A percentile compares a stretch with the other conserved stretches of the same genome.
phyloP scores from a whole-genome alignment of 2,113 vertebrate genomes.

The Paraplagusia blochii region DNA sequence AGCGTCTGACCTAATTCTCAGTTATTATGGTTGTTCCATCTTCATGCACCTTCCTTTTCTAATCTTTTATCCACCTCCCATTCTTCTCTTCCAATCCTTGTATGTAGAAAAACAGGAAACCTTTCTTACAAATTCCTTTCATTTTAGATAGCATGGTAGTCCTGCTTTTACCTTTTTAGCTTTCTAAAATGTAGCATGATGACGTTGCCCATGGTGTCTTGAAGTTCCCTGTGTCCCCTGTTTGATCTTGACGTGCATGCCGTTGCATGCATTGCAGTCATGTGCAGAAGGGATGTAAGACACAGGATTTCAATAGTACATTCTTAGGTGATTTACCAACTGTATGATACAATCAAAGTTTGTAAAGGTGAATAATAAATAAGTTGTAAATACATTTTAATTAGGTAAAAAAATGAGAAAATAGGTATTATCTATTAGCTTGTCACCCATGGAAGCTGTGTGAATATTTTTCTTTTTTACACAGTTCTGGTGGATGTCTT shows the following conservation, averaged over 20 bases:
- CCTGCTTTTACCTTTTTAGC: slow-evolving; percentile 47
- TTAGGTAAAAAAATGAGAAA: neutral
- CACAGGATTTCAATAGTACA: neutral
- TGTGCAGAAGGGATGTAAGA: slow-evolving; percentile 10
- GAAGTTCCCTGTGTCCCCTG: slow-evolving; percentile 37
- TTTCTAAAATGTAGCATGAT: slow-evolving; percentile 75
- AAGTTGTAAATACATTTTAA: neutral
- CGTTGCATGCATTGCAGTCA: slow-evolving; percentile 55
- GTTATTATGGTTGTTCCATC: slow-evolving; percentile 6
- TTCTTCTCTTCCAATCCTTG: slow-evolving; percentile 9
- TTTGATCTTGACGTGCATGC: slow-evolving; percentile 61
- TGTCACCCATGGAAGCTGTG: too few relatives aligned
- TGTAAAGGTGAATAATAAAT: too few relatives aligned
- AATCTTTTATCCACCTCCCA: slow-evolving; percentile 22
- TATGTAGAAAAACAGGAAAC: slow-evolving; percentile 50
- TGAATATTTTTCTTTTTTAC: too few relatives aligned
- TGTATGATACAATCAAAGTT: too few relatives aligned
- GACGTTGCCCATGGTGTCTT: slow-evolving; percentile 45
- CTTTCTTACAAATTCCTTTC: slow-evolving; percentile 51
- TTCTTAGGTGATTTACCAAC: too few relatives aligned
- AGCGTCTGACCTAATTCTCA: neutral
- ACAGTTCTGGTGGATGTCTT: too few relatives aligned
- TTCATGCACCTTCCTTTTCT: slow-evolving; percentile 9
- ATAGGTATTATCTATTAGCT: too few relatives aligned
- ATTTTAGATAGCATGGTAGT: slow-evolving; percentile 73